Percentiles rank a stretch among this genome's conserved stretches.
Conservation (phyloP, 2,888 invertebrate species). For the Phyllotreta striolata region DNA sequence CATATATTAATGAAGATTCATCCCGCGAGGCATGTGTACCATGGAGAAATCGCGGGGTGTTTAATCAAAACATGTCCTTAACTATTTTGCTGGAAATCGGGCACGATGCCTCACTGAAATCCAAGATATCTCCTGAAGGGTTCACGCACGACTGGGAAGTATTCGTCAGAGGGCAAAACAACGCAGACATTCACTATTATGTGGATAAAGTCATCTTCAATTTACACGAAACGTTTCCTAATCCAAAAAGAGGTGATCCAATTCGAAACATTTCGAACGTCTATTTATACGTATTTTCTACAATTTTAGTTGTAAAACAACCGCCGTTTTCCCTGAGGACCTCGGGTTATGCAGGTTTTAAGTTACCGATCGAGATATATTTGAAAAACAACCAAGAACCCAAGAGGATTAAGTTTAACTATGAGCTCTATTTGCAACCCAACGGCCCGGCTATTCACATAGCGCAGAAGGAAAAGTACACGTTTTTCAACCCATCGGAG, state of each 20-base stretch:
- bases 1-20: conserved; percentile 39
- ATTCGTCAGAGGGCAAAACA: conserved; percentile 88
- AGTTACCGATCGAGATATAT: conserved; percentile 88
- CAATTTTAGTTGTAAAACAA: conserved; percentile 81
- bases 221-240: conserved; percentile 91
- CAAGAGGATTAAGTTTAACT: conserved; percentile 81
- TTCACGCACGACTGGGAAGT: conserved; percentile 99
- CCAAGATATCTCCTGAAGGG: conserved; percentile 85
- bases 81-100: conserved; percentile 91
- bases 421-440: conserved; percentile 85
- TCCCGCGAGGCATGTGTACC: conserved; percentile 36
- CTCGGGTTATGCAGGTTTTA: conserved; percentile 96
- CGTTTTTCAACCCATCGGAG: conserved; percentile 85
- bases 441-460: conserved; percentile 76
- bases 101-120: conserved; percentile 84
- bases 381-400: conserved; percentile 90
- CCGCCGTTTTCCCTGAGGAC: conserved; percentile 91
- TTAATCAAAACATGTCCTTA: conserved; percentile 67
- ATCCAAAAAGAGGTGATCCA: conserved; percentile 84
- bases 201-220: conserved; percentile 92
- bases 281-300: too few species aligned
- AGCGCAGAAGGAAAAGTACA: conserved; percentile 80
- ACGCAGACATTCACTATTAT: conserved; percentile 87
- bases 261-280: too few species aligned
- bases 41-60: conserved; percentile 41